Percentiles rank a stretch among this genome's conserved stretches.
Evolutionary conservation across 2,797 vertebrate genomes (phyloP).

Genomic region (Myotis planiceps): DNA sequence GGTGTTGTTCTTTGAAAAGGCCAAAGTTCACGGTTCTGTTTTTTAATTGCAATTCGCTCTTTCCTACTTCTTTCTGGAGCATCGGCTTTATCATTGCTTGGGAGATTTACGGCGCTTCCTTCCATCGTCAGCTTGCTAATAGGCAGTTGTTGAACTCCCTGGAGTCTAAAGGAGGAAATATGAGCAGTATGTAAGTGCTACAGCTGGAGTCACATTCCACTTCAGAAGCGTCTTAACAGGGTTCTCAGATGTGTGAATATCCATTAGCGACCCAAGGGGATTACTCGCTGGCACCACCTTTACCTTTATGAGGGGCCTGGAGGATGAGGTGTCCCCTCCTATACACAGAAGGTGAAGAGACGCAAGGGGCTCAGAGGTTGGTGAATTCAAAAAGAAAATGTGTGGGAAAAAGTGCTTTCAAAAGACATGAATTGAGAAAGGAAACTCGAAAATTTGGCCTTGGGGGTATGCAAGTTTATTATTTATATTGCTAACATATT

Average conservation of each 20-base stretch:
- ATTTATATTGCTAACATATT: constrained; percentile 73
- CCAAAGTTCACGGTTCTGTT: constrained; percentile 76
- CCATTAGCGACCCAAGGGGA: constrained; percentile 84
- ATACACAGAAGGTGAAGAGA: constrained; percentile 60
- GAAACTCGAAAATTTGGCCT: constrained; percentile 55
- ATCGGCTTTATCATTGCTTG: constrained; percentile 83
- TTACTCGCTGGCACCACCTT: constrained; percentile 76
- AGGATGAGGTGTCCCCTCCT: constrained; percentile 71
- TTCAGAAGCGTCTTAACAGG: constrained; percentile 85
- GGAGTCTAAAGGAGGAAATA: constrained; percentile 81
- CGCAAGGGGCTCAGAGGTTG: constrained; percentile 40
- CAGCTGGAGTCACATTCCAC: constrained; percentile 84
- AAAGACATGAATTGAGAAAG: constrained; percentile 41
- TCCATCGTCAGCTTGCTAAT: constrained; percentile 86
- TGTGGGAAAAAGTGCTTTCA: constrained; percentile 37
- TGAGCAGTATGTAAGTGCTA: constrained; percentile 84
- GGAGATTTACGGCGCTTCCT: constrained; percentile 85
- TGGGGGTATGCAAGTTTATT: constrained; percentile 39
- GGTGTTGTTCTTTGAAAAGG: constrained; percentile 77
- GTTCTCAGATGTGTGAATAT: constrained; percentile 88
- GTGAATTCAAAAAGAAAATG: constrained; percentile 11
- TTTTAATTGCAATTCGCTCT: constrained; percentile 77
- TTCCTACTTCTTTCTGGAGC: constrained; percentile 81
- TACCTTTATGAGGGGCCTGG: constrained; percentile 76
- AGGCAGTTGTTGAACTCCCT: constrained; percentile 84